Percentiles rank a stretch among this genome's conserved stretches.
These are phyloP conservation scores for Drosophila leontia DNA, from an alignment of 1,140 invertebrate genomes.

Conservation along the genomic window DNA sequence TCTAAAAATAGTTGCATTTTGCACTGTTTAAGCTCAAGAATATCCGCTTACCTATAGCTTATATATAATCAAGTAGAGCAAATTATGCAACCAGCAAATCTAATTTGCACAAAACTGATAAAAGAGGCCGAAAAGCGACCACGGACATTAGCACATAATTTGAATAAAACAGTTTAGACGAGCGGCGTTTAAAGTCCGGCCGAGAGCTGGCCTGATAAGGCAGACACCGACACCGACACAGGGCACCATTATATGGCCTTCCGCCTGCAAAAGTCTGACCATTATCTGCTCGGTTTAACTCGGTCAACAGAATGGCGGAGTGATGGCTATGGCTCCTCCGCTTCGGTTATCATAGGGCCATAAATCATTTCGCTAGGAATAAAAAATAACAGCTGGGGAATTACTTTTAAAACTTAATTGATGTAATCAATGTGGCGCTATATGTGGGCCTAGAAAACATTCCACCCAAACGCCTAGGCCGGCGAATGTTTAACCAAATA, in stretches of 20 bases:
- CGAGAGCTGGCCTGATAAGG: conserved; percentile 31
- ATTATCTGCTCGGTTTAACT: conserved; percentile 49
- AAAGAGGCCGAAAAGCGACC: conserved; percentile 10
- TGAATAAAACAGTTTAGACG: conserved; percentile 18
- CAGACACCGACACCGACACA: background rate
- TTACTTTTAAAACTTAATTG: conserved; percentile 51
- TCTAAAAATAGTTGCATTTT: conserved; percentile 14
- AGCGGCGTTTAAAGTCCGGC: conserved; percentile 39
- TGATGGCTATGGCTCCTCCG: conserved; percentile 6
- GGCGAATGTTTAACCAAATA: conserved; percentile 30
- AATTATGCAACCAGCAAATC: conserved; percentile 6
- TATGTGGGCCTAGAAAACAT: conserved; percentile 8
- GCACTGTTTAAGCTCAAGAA: background rate
- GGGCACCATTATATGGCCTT: conserved; percentile 19
- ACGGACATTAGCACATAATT: conserved; percentile 16
- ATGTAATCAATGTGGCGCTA: conserved; percentile 31
- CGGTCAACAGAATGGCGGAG: conserved; percentile 30
- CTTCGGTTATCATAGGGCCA: conserved; percentile 47
- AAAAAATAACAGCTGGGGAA: conserved; percentile 6
- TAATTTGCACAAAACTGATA: conserved; percentile 15
- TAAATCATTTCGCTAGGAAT: conserved; percentile 52
- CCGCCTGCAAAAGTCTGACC: conserved; percentile 28
- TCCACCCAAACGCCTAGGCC: conserved; percentile 8
- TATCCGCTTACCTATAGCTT: background rate
- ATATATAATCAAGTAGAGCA: no score